Conservation (phyloP, 2,113 vertebrate species). For the Polypterus bichir region DNA sequence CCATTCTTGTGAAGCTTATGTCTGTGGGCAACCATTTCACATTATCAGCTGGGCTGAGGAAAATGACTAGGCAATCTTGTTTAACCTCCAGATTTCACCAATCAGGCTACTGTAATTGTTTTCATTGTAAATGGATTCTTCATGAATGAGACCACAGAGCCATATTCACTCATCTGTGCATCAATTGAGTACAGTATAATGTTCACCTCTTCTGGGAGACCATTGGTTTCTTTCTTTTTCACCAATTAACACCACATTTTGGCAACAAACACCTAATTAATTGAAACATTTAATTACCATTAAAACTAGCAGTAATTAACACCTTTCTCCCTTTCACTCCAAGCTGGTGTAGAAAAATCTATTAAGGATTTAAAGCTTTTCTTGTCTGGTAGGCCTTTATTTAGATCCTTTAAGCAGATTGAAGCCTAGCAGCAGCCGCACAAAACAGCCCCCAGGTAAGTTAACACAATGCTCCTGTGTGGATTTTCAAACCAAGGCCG, state of each 20-base stretch:
- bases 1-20: no score
- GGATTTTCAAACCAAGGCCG: constrained; percentile 72
- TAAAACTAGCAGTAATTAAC: constrained; percentile 81
- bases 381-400: constrained; percentile 40
- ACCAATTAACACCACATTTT: constrained; percentile 55
- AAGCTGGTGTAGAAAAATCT: constrained; percentile 48
- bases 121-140: constrained; percentile 2
- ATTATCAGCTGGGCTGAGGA: no score
- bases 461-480: constrained; percentile 53
- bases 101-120: neutral
- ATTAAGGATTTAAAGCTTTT: constrained; percentile 45
- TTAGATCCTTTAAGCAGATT: constrained; percentile 49
- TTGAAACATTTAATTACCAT: constrained; percentile 77
- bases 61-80: neutral
- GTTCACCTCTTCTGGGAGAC: constrained; percentile 12
- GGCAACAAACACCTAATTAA: constrained; percentile 63
- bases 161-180: constrained; percentile 25
- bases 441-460: constrained; percentile 69
- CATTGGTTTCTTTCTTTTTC: constrained; percentile 36
- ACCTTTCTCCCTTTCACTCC: constrained; percentile 50
- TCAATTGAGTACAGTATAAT: constrained; percentile 2
- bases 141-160: constrained; percentile 12
- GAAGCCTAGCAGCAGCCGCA: constrained; percentile 36
- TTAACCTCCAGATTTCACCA: neutral
- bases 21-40: no score